phyloP scores from a whole-genome alignment of 1,140 invertebrate genomes.

The Drosophila teissieri region DNA sequence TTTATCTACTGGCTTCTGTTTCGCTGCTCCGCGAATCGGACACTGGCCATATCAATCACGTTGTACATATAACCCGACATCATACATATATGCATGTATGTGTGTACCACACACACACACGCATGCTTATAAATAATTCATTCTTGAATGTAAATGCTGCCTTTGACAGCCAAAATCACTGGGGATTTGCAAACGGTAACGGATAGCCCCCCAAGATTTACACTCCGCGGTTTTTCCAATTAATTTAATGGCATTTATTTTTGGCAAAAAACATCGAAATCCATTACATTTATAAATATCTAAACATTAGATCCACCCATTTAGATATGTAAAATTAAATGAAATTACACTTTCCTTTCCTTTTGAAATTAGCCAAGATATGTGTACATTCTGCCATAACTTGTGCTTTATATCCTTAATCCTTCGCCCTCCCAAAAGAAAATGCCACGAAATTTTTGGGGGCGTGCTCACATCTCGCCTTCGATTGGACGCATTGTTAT shows the following conservation, averaged over 20 bases:
- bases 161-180: neutral
- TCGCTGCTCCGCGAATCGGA: constrained; percentile 45
- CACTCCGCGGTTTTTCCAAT: neutral
- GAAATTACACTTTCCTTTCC: neutral
- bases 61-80: neutral
- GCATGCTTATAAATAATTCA: neutral
- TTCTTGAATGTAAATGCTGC: neutral
- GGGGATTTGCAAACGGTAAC: neutral
- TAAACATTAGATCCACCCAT: too few species aligned
- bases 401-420: neutral
- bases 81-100: neutral
- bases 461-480: constrained; percentile 32
- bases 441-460: neutral
- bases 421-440: too few species aligned
- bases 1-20: constrained; percentile 40
- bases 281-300: neutral
- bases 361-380: neutral
- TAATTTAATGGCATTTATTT: neutral
- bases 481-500: constrained; percentile 48
- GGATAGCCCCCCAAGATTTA: neutral
- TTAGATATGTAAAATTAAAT: neutral
- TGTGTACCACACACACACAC: neutral
- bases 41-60: constrained; percentile 73
- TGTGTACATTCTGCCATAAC: neutral
- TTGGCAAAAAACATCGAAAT: neutral